phyloP scores from a whole-genome alignment of 2,797 vertebrate genomes.

The Decapterus maruadsi region DNA sequence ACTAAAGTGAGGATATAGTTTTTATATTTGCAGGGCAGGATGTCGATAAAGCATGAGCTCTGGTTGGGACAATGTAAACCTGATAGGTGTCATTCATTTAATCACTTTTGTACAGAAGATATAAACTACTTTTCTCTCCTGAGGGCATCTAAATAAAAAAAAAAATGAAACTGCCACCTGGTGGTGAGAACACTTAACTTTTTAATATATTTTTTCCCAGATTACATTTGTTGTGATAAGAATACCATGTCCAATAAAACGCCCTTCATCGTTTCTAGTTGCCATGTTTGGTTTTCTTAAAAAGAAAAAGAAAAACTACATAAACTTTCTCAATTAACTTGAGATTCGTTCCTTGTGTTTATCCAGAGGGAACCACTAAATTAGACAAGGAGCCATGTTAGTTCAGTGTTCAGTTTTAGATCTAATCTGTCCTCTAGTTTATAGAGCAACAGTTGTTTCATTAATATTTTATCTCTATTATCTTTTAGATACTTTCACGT shows the following conservation, averaged over 20 bases:
- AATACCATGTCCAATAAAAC: neutral
- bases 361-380: neutral
- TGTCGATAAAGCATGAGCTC: neutral
- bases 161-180: neutral
- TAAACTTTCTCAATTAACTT: neutral
- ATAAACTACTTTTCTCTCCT: neutral
- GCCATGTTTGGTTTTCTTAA: neutral
- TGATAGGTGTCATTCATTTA: neutral
- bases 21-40: constrained; percentile 12
- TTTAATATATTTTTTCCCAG: neutral
- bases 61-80: neutral
- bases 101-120: neutral
- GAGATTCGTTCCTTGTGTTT: neutral
- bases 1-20: neutral
- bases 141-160: neutral
- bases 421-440: neutral
- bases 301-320: too few species aligned
- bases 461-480: neutral
- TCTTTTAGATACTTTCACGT: neutral
- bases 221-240: too few species aligned
- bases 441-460: neutral
- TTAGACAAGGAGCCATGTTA: neutral
- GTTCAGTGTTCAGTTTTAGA: neutral
- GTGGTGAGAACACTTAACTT: neutral
- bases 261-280: too few species aligned